phyloP scores from a whole-genome alignment of 2,888 invertebrate genomes.

The Allacma fusca region DNA sequence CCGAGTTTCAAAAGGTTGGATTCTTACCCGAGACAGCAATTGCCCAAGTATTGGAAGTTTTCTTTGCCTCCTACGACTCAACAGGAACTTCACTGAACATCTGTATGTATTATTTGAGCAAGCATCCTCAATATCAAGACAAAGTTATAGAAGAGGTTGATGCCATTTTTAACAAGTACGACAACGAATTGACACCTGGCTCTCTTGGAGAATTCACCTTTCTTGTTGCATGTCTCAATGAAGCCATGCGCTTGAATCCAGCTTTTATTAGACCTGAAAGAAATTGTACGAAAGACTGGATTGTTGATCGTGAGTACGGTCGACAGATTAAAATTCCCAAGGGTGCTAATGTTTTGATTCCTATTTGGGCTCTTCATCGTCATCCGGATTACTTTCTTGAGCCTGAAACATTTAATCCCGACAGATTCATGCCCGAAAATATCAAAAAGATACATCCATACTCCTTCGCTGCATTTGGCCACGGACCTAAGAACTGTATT shows the following conservation, averaged over 20 bases:
- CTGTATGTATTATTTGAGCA: constrained; percentile 44
- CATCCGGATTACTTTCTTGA: constrained; percentile 51
- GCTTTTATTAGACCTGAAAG: constrained; percentile 54
- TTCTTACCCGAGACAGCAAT: constrained; percentile 55
- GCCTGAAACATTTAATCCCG: constrained; percentile 45
- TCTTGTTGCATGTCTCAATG: constrained; percentile 51
- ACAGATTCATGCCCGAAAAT: constrained; percentile 53
- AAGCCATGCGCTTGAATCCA: constrained; percentile 49
- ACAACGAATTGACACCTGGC: constrained; percentile 52
- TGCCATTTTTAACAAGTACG: constrained; percentile 42
- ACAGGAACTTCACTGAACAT: constrained; percentile 35
- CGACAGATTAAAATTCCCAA: constrained; percentile 28
- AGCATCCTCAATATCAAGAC: constrained; percentile 49
- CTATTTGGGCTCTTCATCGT: constrained; percentile 54
- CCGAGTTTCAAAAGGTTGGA: constrained; percentile 48
- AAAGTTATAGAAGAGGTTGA: constrained; percentile 52
- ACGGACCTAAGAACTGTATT: constrained; percentile 51
- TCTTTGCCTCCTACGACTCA: constrained; percentile 59
- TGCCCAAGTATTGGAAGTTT: constrained; percentile 57
- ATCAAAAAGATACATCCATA: constrained; percentile 50
- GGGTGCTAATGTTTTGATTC: constrained; percentile 49
- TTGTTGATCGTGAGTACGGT: constrained; percentile 38
- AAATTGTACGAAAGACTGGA: constrained; percentile 58
- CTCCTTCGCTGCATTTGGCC: constrained; percentile 50
- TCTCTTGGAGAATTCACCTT: constrained; percentile 48